A percentile compares a stretch with the other conserved stretches of the same genome.
phyloP scores from a whole-genome alignment of 2,113 vertebrate genomes.

The Eleginops maclovinus region DNA sequence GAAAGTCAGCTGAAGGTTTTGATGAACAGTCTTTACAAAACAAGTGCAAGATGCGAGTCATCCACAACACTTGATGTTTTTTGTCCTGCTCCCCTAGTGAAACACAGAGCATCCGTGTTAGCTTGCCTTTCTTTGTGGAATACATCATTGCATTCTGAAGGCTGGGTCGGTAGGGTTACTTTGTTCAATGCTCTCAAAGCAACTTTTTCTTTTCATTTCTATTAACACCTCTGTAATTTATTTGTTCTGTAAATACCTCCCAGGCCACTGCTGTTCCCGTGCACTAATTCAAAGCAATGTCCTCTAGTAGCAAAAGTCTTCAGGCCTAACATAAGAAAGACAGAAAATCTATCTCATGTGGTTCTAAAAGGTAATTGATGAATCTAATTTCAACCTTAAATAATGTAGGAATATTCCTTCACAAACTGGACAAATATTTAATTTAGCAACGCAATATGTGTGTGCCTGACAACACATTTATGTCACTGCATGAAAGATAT shows the following conservation, averaged over 20 bases:
- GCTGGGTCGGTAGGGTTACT: not conserved
- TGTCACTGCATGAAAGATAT: not conserved
- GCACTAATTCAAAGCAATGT: not conserved
- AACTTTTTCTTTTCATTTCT: conserved; percentile 27
- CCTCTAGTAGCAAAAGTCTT: not conserved
- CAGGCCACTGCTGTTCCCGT: not conserved
- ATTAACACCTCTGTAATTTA: conserved; percentile 21
- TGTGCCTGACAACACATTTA: not conserved
- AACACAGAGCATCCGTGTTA: not conserved
- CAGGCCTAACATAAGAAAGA: conserved; percentile 9
- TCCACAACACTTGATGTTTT: not conserved
- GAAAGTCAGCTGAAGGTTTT: conserved; percentile 9
- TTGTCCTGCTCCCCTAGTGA: not conserved
- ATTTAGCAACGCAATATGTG: not conserved
- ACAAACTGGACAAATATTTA: not conserved
- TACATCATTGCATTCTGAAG: not conserved
- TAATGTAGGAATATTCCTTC: not conserved
- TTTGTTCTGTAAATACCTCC: conserved; percentile 20
- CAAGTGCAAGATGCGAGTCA: conserved; percentile 11
- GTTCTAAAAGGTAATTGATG: not conserved
- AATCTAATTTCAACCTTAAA: not conserved
- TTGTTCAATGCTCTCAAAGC: not conserved
- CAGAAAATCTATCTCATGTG: not conserved
- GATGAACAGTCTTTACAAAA: not conserved
- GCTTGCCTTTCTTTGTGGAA: not conserved